A percentile compares a stretch with the other conserved stretches of the same genome.
Evolutionary conservation across 1,140 invertebrate genomes (phyloP).

Genomic region (Ceratosolen solmsi): DNA sequence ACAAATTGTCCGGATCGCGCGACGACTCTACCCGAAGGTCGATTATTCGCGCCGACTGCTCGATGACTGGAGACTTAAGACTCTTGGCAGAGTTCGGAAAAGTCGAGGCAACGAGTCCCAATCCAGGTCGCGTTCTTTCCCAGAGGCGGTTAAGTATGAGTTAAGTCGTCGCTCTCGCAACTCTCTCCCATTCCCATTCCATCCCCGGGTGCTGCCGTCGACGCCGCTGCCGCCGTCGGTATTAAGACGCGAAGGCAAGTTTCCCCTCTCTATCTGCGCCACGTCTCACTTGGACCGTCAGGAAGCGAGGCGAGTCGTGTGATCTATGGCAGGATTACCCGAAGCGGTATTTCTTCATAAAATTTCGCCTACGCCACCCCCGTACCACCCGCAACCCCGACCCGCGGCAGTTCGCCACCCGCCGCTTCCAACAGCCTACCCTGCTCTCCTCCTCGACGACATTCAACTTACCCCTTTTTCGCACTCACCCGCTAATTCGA

Average conservation of each 20-base stretch:
- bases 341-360: conserved; percentile 72
- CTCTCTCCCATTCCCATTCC: too few species aligned
- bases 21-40: not conserved
- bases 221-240: not conserved
- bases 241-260: conserved; percentile 48
- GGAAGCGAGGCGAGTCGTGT: conserved; percentile 59
- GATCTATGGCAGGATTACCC: conserved; percentile 72
- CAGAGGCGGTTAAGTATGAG: conserved; percentile 46
- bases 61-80: not conserved
- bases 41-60: not conserved
- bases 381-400: not conserved
- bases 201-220: not conserved
- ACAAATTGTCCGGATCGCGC: not conserved
- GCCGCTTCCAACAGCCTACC: not conserved
- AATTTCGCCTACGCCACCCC: conserved; percentile 51
- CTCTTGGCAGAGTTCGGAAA: not conserved
- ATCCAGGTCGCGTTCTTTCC: conserved; percentile 18
- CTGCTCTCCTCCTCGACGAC: not conserved
- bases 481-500: too few species aligned
- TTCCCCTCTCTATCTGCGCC: conserved; percentile 3
- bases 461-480: too few species aligned
- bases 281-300: conserved; percentile 20
- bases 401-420: not conserved
- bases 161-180: conserved; percentile 39
- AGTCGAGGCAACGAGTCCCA: not conserved